Conservation (phyloP, 2,113 vertebrate genomes). For the Poeciliopsis occidentalis region DNA sequence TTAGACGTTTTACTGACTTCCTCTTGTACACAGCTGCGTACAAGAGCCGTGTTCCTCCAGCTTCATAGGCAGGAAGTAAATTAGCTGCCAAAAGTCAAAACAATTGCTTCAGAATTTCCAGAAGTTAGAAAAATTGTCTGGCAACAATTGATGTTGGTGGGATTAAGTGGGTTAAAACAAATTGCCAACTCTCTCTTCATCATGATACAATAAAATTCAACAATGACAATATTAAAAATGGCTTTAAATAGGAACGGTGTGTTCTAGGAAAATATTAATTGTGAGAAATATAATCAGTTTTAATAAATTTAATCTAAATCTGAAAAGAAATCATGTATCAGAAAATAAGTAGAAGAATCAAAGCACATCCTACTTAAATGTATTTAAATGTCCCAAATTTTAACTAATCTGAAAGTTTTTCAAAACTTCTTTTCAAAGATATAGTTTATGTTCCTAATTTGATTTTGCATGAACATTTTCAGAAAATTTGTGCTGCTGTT, state of each 20-base stretch:
- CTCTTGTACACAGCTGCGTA: too few relatives aligned
- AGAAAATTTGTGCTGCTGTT: constrained; percentile 2
- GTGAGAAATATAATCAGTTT: constrained; percentile 9
- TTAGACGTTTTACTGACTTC: too few relatives aligned
- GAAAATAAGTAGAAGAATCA: not conserved
- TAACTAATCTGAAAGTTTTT: not conserved
- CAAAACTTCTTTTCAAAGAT: constrained; percentile 2
- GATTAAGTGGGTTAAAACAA: constrained; percentile 26
- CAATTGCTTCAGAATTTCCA: too few relatives aligned
- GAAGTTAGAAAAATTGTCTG: too few relatives aligned
- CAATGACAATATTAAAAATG: constrained; percentile 19
- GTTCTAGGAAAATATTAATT: constrained; percentile 29
- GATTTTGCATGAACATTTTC: constrained; percentile 10
- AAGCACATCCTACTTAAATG: not conserved
- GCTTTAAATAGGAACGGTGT: constrained; percentile 23
- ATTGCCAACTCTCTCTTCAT: constrained; percentile 59
- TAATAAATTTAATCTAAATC: not conserved
- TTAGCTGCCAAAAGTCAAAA: too few relatives aligned
- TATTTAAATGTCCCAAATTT: not conserved
- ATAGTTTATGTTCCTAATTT: too few relatives aligned
- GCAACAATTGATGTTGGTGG: too few relatives aligned
- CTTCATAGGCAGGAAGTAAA: too few relatives aligned
- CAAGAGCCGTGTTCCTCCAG: too few relatives aligned
- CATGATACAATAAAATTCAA: constrained; percentile 61
- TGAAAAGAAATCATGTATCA: too few relatives aligned